Percentiles rank a stretch among this genome's conserved stretches.
Conservation (phyloP, 2,888 invertebrate genomes). For the Graphium colonna region DNA sequence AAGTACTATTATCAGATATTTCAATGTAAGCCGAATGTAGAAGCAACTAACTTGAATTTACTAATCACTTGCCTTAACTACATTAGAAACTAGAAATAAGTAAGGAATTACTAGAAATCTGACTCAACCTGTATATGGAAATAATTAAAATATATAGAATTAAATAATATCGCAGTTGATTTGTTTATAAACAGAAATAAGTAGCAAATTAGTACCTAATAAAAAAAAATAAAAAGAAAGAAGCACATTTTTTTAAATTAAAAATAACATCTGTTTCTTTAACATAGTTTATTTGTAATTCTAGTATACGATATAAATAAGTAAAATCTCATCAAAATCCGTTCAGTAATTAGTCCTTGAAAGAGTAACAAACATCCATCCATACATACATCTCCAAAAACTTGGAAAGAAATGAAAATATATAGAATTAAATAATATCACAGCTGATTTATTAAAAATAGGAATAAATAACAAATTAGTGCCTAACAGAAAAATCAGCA, state of each 20-base stretch:
- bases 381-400: background rate
- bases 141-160: background rate
- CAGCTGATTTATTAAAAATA: background rate
- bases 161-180: background rate
- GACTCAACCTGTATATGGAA: slow-evolving; percentile 4
- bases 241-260: too few relatives aligned
- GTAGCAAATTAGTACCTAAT: background rate
- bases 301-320: too few relatives aligned
- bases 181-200: background rate
- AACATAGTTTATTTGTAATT: too few relatives aligned
- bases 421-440: background rate
- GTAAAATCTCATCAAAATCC: slow-evolving; percentile 1
- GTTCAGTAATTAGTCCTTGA: background rate
- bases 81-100: background rate
- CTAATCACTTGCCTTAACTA: slow-evolving; percentile 22
- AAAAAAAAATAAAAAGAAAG: background rate
- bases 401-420: background rate
- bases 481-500: background rate
- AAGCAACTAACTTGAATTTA: slow-evolving; percentile 2
- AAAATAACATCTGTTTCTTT: too few relatives aligned
- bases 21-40: background rate
- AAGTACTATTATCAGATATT: background rate
- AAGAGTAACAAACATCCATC: background rate
- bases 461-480: background rate
- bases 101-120: background rate